Percentiles rank a stretch among this genome's conserved stretches.
phyloP scores from a whole-genome alignment of 2,113 vertebrate genomes.

The Prunella himalayana region DNA sequence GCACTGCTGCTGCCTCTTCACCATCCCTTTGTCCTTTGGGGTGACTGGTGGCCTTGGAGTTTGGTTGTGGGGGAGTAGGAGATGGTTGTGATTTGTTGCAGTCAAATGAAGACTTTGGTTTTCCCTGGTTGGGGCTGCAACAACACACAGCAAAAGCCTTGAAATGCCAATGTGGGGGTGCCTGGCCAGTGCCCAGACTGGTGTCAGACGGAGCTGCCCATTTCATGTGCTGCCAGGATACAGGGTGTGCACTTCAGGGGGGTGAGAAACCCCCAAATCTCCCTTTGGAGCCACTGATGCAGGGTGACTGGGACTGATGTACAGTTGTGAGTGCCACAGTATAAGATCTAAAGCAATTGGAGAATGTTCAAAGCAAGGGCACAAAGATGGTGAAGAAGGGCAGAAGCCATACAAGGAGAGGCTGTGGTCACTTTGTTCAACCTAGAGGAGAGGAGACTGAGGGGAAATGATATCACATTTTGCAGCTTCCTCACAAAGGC shows the following conservation, averaged over 20 bases:
- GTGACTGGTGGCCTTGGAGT: not conserved
- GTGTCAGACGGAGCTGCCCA: fast-evolving
- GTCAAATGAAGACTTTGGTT: fast-evolving
- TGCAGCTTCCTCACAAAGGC: not conserved
- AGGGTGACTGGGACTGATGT: not conserved
- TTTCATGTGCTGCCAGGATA: not conserved
- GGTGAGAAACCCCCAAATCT: not conserved
- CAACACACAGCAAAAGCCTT: not conserved
- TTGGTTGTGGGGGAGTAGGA: not conserved
- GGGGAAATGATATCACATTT: fast-evolving
- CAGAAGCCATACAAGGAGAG: fast-evolving
- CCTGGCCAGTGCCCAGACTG: not conserved
- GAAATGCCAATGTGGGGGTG: not conserved
- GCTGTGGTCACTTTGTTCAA: not conserved
- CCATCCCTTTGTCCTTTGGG: not conserved
- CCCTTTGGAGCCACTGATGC: not conserved
- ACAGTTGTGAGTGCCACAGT: not conserved
- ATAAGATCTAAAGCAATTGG: not conserved
- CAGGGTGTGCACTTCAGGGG: no score
- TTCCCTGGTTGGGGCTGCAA: not conserved
- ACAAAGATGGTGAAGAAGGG: not conserved
- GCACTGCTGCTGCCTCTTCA: not conserved
- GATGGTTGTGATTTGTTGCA: fast-evolving
- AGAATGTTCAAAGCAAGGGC: not conserved
- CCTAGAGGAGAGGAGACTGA: not conserved